Percentiles rank a stretch among this genome's conserved stretches.
Conservation (phyloP, 2,888 invertebrate species). For the Ophion ellenae region DNA sequence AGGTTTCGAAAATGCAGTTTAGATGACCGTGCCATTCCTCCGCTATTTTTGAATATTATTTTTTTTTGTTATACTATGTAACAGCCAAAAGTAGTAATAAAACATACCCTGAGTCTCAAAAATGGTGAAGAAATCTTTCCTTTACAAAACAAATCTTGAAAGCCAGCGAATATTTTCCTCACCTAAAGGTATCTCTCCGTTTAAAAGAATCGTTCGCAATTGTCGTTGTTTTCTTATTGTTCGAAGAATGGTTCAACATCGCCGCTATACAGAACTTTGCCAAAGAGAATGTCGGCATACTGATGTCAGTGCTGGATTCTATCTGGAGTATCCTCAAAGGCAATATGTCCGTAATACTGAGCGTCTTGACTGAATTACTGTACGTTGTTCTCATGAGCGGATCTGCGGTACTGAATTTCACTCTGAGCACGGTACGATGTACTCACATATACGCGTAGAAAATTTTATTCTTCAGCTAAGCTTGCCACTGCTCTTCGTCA, state of each 20-base stretch:
- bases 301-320: conserved; percentile 93
- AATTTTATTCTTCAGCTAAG: neutral
- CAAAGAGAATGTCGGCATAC: conserved; percentile 95
- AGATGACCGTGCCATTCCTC: too few species aligned
- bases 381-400: conserved; percentile 95
- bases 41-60: too few species aligned
- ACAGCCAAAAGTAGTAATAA: too few species aligned
- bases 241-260: conserved; percentile 89
- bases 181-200: too few species aligned
- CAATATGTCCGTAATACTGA: conserved; percentile 94
- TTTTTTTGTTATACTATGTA: too few species aligned
- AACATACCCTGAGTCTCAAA: too few species aligned
- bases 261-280: conserved; percentile 92
- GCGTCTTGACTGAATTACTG: conserved; percentile 93
- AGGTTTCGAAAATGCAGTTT: too few species aligned
- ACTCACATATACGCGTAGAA: neutral
- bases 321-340: conserved; percentile 96
- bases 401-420: conserved; percentile 94
- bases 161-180: too few species aligned
- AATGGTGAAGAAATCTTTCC: too few species aligned
- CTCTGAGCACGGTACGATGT: conserved; percentile 90
- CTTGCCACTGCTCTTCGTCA: neutral
- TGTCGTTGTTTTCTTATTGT: conserved; percentile 79
- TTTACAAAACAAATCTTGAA: too few species aligned
- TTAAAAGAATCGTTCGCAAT: neutral